phyloP scores from a whole-genome alignment of 1,140 invertebrate species.

The Drosophila elegans region DNA sequence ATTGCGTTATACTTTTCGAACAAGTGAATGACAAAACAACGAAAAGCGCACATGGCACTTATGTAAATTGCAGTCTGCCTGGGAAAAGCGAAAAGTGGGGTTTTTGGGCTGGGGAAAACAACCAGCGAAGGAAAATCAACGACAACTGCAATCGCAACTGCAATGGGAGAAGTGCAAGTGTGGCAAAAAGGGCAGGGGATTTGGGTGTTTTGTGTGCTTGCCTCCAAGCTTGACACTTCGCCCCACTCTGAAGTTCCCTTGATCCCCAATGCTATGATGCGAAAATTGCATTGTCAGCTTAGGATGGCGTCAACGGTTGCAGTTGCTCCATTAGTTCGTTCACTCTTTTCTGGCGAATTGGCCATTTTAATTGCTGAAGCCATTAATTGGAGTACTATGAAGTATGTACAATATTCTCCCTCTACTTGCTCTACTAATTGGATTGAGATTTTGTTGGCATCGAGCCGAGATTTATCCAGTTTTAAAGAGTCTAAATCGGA shows the following conservation, averaged over 20 bases:
- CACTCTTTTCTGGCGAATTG: constrained; percentile 26
- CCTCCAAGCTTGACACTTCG: constrained; percentile 9
- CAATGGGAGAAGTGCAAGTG: constrained; percentile 43
- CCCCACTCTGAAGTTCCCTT: background rate
- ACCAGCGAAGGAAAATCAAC: no score
- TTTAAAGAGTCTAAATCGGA: constrained; percentile 40
- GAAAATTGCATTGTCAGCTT: constrained; percentile 67
- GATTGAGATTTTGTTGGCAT: constrained; percentile 40
- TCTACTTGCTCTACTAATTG: constrained; percentile 15
- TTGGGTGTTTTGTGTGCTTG: constrained; percentile 13
- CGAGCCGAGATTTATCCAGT: constrained; percentile 31
- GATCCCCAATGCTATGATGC: constrained; percentile 32
- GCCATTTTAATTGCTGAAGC: constrained; percentile 34
- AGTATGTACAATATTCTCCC: background rate
- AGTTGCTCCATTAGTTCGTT: constrained; percentile 36
- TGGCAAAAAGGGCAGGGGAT: constrained; percentile 18
- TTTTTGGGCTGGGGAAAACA: background rate
- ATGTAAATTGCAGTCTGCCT: constrained; percentile 52
- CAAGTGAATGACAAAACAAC: constrained; percentile 44
- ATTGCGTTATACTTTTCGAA: constrained; percentile 9
- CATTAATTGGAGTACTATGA: constrained; percentile 42
- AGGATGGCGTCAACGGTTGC: constrained; percentile 52
- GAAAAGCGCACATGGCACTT: constrained; percentile 44
- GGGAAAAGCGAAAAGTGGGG: constrained; percentile 2
- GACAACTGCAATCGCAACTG: constrained; percentile 32